Base-by-base conservation (phyloP, 37 sponge, comb jelly and placozoan genomes). In the Beroe forskalii region DNA sequence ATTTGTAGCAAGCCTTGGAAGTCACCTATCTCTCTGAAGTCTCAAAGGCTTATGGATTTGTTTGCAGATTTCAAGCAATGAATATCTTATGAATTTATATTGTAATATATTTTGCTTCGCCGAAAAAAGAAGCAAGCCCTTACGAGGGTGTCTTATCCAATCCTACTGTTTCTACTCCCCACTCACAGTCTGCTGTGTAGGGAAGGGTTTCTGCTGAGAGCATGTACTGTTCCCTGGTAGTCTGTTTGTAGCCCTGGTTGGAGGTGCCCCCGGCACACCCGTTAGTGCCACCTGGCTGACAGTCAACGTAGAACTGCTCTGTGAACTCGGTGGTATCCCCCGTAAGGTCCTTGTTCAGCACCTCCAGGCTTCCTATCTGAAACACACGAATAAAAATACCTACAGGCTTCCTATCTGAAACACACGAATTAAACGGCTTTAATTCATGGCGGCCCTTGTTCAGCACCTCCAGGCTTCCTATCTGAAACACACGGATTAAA, bases 261-360 rank as follows among this genome's bases (percentile, higher is more conserved):
- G 48, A 25, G 12, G 86, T 80, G 1, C 86, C 86, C 1, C 86
- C 86, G 12, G 55, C 86, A 80, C 86, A 80, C 0, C 86, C 86
- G 31, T 64, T 27, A 36, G 39, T 32, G 4, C 40, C 37, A 0
- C 0, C n/a, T 1, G 35, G n/a, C 8, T 25, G 20, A 23, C 86
- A 80, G 40, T 80, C 86, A 23, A 80, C 55, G 86, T 33, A 80
- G 40, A 33, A 80, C 35, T 80, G 86, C 55, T 80, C 48, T 2
- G 86, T 42, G 55, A 80, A 42, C 4, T 42, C 55, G 28, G 55
- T 80, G 27, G 14, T 37, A 4, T 80, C 86, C 9, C 86, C 86
- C 25, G 86, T 80, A 0, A 44, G 30, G 1, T 41, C 24, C 27
- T 43, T 80, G 86, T 80, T 44, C 30, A 80, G n/a, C 12, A 37